Percentiles rank a stretch among this genome's conserved stretches.
Evolutionary conservation across 2,888 invertebrate species (phyloP).

Genomic region (Odiellus spinosus): DNA sequence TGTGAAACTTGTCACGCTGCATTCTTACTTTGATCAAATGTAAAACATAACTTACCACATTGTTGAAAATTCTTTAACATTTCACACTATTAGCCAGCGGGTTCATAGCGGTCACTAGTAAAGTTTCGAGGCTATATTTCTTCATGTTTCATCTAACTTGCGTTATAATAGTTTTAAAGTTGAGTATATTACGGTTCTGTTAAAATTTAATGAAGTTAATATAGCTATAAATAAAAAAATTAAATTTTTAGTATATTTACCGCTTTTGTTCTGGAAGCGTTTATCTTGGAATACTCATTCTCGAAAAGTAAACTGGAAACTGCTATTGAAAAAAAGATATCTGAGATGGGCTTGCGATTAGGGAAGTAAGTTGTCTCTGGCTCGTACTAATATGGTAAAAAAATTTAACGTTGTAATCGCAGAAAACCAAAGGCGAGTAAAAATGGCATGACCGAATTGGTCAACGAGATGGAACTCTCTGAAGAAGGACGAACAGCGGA

Average conservation of each 20-base stretch:
- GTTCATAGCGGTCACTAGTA: slow-evolving; percentile 30
- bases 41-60: too few species aligned
- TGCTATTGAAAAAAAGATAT: slow-evolving; percentile 29
- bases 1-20: too few species aligned
- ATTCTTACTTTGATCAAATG: too few species aligned
- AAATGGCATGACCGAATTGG: too few species aligned
- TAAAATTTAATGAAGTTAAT: not conserved
- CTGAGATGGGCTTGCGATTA: slow-evolving; percentile 30
- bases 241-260: slow-evolving; percentile 32
- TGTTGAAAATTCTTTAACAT: slow-evolving; percentile 19
- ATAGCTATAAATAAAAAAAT: not conserved
- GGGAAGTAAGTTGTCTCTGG: slow-evolving; percentile 22
- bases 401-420: too few species aligned
- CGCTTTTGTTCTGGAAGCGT: slow-evolving; percentile 36
- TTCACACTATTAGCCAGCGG: slow-evolving; percentile 29
- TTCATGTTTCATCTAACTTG: slow-evolving; percentile 32
- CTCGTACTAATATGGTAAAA: too few species aligned
- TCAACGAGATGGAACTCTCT: too few species aligned
- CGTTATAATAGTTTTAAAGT: slow-evolving; percentile 35
- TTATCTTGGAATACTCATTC: slow-evolving; percentile 33
- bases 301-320: slow-evolving; percentile 29
- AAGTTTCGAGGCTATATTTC: slow-evolving; percentile 30
- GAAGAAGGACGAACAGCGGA: not conserved
- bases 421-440: too few species aligned
- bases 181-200: slow-evolving; percentile 19